Conservation (phyloP, 2,797 vertebrate species). For the Lepidocolaptes lacrymiger region DNA sequence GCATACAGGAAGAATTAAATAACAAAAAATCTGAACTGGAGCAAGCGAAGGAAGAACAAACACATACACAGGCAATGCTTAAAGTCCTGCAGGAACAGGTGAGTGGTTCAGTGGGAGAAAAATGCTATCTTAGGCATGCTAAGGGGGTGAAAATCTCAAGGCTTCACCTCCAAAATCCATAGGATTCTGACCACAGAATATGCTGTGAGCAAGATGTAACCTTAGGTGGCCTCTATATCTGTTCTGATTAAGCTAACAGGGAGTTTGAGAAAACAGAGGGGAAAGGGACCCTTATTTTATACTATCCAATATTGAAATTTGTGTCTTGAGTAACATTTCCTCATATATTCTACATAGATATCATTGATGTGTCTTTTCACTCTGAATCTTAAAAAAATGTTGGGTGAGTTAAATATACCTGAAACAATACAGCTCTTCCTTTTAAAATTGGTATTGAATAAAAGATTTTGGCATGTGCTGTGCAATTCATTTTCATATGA, state of each 20-base stretch:
- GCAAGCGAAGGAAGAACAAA: constrained; percentile 89
- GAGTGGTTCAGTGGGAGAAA: not conserved
- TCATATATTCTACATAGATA: not conserved
- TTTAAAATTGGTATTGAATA: not conserved
- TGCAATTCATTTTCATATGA: not conserved
- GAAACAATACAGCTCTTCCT: not conserved
- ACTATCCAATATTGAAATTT: not conserved
- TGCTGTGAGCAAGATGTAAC: not conserved
- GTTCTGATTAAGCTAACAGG: not conserved
- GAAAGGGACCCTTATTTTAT: not conserved
- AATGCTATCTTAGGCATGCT: not conserved
- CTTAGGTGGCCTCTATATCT: not conserved
- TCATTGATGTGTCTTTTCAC: not conserved
- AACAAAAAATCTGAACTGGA: constrained; percentile 90
- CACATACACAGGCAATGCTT: constrained; percentile 80
- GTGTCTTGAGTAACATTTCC: not conserved
- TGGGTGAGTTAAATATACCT: not conserved
- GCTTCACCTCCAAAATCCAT: not conserved
- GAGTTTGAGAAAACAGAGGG: not conserved
- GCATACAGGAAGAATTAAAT: constrained; percentile 89
- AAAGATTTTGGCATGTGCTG: not conserved
- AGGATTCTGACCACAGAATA: not conserved
- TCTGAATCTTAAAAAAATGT: not conserved
- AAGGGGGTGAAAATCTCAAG: not conserved
- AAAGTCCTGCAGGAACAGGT: constrained; percentile 88